Base-by-base conservation (phyloP, 2,113 vertebrate genomes). In the Poeciliopsis turrubarensis region DNA sequence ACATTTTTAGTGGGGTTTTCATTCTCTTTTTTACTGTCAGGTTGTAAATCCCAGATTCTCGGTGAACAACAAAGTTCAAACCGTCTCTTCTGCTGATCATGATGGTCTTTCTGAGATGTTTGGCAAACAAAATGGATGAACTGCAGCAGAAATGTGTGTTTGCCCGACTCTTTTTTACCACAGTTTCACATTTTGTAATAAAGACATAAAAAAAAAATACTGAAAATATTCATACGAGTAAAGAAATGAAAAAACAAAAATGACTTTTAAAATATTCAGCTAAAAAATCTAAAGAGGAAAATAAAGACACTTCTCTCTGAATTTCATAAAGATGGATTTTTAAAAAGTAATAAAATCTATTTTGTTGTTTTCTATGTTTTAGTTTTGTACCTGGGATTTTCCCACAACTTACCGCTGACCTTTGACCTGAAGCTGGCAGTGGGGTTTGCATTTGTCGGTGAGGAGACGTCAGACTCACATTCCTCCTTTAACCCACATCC, bases 301-400 rank as follows among this genome's bases (percentile, higher is more conserved):
- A 37, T 37, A 11, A 37, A 37, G 10, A 37, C 34, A 3, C 11
- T 37, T 37, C 2, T 2, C 10, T 54, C 6, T 1, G 19, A 7
- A 54, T 22, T 7, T 25, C 47, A 54, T 54, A 54, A 54, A 54
- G 47, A 17, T 44, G 15, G 14, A 17, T 17, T 44, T 44, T 44
- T 17, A 15, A 15, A 44, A 44, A n/a, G 2, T 4, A 34, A 13
- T 32, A n/a, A 54, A 54, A 67, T 47, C 44, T 26, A 60, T 62
- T 14, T 27, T 63, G 37, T 68, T 0, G 25, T 62, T 51, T 11
- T 73, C 39, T 39, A 0, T 32, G 30, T 8, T 0, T 80, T 79
- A 91, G 90, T 25, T 14, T n/a, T 92, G 26, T 90, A 82, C 65
- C 76, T 88, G 61, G 81, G 78, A 0, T 0, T 92, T 3, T 25